A percentile compares a stretch with the other conserved stretches of the same genome.
phyloP scores from a whole-genome alignment of 2,797 vertebrate species.

The Manis javanica region DNA sequence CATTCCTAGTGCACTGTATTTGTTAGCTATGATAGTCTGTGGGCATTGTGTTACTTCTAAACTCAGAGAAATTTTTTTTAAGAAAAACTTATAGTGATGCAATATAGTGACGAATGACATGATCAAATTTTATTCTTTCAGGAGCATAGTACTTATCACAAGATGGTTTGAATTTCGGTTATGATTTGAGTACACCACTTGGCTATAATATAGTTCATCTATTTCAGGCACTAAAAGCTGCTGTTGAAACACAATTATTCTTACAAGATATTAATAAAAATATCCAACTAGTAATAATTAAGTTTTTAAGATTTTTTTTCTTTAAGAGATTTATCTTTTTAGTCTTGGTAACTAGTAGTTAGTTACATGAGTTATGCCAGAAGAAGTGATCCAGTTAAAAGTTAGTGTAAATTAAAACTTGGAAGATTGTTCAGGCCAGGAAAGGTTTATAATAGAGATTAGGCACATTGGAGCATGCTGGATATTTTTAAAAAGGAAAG shows the following conservation, averaged over 20 bases:
- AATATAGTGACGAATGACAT: not conserved
- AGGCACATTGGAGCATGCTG: not conserved
- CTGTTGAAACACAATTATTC: not conserved
- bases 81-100: not conserved
- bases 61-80: not conserved
- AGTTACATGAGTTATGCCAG: not conserved
- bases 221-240: not conserved
- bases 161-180: not conserved
- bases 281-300: not conserved
- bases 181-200: not conserved
- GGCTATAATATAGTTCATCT: not conserved
- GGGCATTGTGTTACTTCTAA: not conserved
- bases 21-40: not conserved
- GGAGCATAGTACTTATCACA: not conserved
- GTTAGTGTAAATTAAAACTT: not conserved
- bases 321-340: not conserved
- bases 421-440: not conserved
- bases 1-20: not conserved
- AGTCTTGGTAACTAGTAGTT: not conserved
- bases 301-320: not conserved
- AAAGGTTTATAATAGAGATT: fast-evolving
- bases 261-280: not conserved
- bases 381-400: not conserved
- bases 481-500: not conserved
- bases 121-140: not conserved